Conservation (phyloP, 2,113 vertebrate species). For the Neodon shergylaensis region DNA sequence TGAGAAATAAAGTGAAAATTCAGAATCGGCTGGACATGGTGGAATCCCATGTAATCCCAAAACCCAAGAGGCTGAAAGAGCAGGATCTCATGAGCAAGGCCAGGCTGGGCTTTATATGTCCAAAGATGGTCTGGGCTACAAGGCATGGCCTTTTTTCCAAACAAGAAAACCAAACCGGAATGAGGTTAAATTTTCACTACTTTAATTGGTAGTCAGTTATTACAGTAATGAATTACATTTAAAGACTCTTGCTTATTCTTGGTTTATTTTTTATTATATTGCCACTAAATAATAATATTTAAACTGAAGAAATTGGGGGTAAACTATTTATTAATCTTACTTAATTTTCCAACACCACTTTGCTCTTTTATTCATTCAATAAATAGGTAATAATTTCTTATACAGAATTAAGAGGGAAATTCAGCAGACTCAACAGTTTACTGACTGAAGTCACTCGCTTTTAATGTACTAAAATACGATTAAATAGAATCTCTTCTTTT, state of each 20-base stretch:
- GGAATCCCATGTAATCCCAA: background rate
- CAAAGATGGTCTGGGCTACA: background rate
- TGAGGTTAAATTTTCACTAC: background rate
- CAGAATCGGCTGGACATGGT: background rate
- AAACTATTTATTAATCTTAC: background rate
- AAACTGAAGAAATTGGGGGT: background rate
- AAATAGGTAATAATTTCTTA: background rate
- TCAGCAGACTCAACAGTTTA: slow-evolving; percentile 22
- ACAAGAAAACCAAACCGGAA: background rate
- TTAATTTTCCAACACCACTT: slow-evolving; percentile 35
- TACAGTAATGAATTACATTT: background rate
- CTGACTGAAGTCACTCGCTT: slow-evolving; percentile 10
- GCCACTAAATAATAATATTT: slow-evolving; percentile 19
- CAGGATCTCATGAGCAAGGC: no score
- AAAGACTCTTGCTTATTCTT: background rate
- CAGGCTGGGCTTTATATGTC: background rate
- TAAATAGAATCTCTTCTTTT: slow-evolving; percentile 28
- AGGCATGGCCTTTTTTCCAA: background rate
- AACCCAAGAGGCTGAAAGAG: background rate
- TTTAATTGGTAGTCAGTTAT: background rate
- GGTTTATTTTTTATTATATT: background rate
- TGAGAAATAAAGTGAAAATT: slow-evolving; percentile 1
- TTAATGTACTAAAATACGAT: slow-evolving; percentile 48
- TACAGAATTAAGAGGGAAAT: background rate
- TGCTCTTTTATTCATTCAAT: background rate